Conservation (phyloP, 2,797 vertebrate genomes). For the Psittacula derbiana region DNA sequence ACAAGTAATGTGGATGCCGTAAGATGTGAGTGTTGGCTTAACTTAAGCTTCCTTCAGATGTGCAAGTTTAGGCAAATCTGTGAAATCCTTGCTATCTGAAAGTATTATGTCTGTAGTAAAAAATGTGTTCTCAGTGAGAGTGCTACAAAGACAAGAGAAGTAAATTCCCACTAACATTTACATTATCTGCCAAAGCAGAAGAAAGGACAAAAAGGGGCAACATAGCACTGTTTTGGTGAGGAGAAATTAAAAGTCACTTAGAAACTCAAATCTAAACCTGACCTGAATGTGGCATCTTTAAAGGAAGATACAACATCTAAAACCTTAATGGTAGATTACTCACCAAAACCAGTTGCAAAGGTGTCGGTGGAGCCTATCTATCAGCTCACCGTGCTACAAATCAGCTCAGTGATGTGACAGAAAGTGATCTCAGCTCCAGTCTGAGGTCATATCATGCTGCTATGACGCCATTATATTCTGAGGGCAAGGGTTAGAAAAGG, state of each 20-base stretch:
- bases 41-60: neutral
- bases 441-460: neutral
- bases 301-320: neutral
- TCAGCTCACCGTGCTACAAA: neutral
- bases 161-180: neutral
- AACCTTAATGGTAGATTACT: neutral
- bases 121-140: neutral
- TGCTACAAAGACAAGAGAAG: neutral
- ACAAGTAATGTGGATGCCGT: neutral
- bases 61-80: conserved; percentile 11
- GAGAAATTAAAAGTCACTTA: neutral
- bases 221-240: neutral
- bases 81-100: neutral
- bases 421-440: neutral
- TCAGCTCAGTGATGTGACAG: neutral
- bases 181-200: neutral
- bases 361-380: neutral
- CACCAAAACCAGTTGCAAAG: neutral
- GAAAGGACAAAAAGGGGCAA: neutral
- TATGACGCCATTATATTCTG: conserved; percentile 27
- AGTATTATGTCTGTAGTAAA: neutral
- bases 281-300: fast-evolving
- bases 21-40: conserved; percentile 12
- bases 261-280: conserved; percentile 1
- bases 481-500: conserved; percentile 22